Evolutionary conservation across 2,888 invertebrate genomes (phyloP).

Genomic region (Phorcus lineatus): DNA sequence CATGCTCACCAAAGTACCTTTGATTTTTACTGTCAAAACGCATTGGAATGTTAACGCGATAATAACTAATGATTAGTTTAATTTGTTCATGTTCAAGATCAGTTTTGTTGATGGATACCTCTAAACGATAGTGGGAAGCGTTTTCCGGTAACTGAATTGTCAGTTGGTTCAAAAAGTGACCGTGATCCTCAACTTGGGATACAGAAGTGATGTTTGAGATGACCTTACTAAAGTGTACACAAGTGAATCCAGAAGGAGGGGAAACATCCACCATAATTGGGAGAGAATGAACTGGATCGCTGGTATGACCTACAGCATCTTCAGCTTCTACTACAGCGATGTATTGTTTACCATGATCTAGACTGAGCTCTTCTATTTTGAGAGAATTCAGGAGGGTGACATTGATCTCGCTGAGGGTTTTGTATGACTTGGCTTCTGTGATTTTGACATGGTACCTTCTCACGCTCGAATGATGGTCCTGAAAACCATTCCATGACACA

Average conservation of each 20-base stretch:
- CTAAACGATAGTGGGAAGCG: not conserved
- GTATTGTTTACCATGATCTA: not conserved
- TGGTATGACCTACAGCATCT: not conserved
- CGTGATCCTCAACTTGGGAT: not conserved
- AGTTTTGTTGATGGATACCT: not conserved
- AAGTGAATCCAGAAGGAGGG: not conserved
- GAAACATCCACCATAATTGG: not conserved
- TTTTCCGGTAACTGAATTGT: not conserved
- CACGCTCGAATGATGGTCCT: not conserved
- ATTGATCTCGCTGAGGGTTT: not conserved
- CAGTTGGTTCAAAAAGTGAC: not conserved
- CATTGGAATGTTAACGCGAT: not conserved
- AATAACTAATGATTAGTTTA: not conserved
- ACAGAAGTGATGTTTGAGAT: not conserved
- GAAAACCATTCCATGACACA: constrained; percentile 11
- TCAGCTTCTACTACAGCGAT: not conserved
- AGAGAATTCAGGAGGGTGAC: not conserved
- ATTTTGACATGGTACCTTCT: not conserved
- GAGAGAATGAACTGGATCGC: not conserved
- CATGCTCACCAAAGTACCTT: not conserved
- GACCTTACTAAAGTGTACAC: not conserved
- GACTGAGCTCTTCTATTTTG: not conserved
- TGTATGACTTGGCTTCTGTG: not conserved
- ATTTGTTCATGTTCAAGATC: not conserved
- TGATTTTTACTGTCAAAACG: not conserved